Percentiles rank a stretch among this genome's conserved stretches.
phyloP scores from a whole-genome alignment of 2,113 vertebrate species.

The Anhinga rufa region DNA sequence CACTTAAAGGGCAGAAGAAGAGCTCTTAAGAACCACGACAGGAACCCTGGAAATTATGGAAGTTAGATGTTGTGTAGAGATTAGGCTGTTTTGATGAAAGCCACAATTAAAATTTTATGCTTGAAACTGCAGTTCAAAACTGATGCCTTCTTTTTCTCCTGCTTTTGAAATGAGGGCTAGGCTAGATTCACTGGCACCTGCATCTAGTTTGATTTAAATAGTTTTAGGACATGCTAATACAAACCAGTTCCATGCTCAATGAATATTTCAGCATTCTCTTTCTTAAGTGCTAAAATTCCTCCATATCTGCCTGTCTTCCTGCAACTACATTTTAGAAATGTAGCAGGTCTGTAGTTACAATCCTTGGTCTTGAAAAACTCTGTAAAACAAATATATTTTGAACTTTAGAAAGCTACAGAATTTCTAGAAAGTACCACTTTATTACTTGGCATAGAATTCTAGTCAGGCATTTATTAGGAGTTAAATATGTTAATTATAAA shows the following conservation, averaged over 20 bases:
- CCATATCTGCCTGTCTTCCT: neutral
- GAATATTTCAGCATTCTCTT: constrained; percentile 3
- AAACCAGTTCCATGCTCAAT: constrained; percentile 6
- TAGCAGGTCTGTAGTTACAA: neutral
- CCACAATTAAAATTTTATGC: neutral
- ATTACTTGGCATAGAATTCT: neutral
- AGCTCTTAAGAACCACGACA: neutral
- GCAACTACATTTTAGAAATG: neutral
- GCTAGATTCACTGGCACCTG: neutral
- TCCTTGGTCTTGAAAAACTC: neutral
- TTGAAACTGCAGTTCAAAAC: neutral
- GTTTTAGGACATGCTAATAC: constrained; percentile 41
- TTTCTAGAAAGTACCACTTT: neutral
- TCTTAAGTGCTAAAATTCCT: neutral
- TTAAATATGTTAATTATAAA: neutral
- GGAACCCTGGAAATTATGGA: neutral
- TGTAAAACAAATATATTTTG: neutral
- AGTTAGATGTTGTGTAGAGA: neutral
- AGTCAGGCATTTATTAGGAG: neutral
- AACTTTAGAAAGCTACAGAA: neutral
- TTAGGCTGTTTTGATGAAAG: neutral
- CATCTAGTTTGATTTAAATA: constrained; percentile 25
- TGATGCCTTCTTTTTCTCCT: neutral
- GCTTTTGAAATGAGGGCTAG: constrained; percentile 4
- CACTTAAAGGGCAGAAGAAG: neutral